Percentiles rank a stretch among this genome's conserved stretches.
Evolutionary conservation across 2,888 invertebrate genomes (phyloP).

Genomic region (Scaptomyza cyrtandrae): DNA sequence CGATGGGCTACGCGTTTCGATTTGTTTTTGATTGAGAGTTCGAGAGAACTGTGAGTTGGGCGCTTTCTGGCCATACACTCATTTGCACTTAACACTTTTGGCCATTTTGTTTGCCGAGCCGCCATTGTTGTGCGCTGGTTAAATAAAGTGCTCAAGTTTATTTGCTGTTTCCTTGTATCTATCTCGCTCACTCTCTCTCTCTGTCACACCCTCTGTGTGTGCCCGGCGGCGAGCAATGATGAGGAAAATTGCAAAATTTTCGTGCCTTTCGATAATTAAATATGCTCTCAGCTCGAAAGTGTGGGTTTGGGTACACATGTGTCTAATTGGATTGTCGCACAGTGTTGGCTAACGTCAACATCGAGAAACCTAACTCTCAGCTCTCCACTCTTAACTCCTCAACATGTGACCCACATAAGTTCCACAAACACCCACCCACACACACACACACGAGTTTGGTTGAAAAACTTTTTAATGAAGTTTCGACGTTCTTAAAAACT

Average conservation of each 20-base stretch:
- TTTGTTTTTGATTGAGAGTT: slow-evolving; percentile 55
- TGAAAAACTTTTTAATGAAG: slow-evolving; percentile 74
- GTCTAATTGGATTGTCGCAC: slow-evolving; percentile 71
- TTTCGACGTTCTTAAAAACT: slow-evolving; percentile 74
- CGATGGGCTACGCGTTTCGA: slow-evolving; percentile 54
- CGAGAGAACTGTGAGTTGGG: neutral
- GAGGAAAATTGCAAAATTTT: slow-evolving; percentile 74
- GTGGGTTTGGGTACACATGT: slow-evolving; percentile 51
- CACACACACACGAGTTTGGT: slow-evolving; percentile 14
- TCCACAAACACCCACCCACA: slow-evolving; percentile 29
- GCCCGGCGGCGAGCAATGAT: slow-evolving; percentile 51
- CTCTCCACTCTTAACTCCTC: neutral
- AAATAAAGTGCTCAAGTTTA: slow-evolving; percentile 62
- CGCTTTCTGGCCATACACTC: slow-evolving; percentile 53
- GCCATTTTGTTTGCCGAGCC: slow-evolving; percentile 70
- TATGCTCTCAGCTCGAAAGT: slow-evolving; percentile 47
- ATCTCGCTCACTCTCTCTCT: neutral
- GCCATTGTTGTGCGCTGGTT: slow-evolving; percentile 55
- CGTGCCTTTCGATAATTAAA: slow-evolving; percentile 72
- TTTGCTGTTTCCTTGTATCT: slow-evolving; percentile 13
- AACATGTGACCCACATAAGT: slow-evolving; percentile 63
- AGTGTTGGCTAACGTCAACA: slow-evolving; percentile 68
- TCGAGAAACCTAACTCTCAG: slow-evolving; percentile 21
- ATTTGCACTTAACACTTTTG: slow-evolving; percentile 80
- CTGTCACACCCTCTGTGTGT: neutral